phyloP scores from a whole-genome alignment of 2,888 invertebrate species.

The Papilio protenor region DNA sequence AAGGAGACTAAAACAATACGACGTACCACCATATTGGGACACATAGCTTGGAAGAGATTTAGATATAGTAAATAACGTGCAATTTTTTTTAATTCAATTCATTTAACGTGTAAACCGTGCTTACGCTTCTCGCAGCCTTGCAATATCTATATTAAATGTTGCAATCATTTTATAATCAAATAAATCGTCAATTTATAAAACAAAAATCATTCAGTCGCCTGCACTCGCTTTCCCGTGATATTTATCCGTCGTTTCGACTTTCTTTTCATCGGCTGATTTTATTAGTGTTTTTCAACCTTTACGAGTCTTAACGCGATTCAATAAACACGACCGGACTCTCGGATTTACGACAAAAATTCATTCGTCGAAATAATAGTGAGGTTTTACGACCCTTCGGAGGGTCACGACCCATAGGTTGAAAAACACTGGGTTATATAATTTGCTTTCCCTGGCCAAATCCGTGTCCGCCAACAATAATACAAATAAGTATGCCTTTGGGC shows the following conservation, averaged over 20 bases:
- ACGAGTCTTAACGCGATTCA: neutral
- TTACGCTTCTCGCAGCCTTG: conserved; percentile 10
- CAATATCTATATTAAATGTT: neutral
- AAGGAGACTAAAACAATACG: neutral
- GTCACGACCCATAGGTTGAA: neutral
- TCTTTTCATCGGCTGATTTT: neutral
- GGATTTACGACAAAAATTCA: neutral
- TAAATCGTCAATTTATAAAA: neutral
- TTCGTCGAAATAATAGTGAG: neutral
- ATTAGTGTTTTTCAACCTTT: neutral
- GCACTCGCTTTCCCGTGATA: neutral
- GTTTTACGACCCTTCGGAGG: neutral
- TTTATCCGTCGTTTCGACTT: neutral
- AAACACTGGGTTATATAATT: neutral
- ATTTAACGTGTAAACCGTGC: neutral
- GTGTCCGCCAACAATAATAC: neutral
- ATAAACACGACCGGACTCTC: neutral
- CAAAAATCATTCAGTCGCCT: neutral
- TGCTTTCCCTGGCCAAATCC: neutral
- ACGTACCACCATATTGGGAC: neutral
- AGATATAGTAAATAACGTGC: neutral
- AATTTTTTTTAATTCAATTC: neutral
- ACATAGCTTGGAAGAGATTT: neutral
- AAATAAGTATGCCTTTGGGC: neutral
- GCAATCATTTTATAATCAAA: neutral